Evolutionary conservation across 2,797 vertebrate species (phyloP), one percentile per base, ranked within the genome.

Genomic region (Sebastes minor): DNA sequence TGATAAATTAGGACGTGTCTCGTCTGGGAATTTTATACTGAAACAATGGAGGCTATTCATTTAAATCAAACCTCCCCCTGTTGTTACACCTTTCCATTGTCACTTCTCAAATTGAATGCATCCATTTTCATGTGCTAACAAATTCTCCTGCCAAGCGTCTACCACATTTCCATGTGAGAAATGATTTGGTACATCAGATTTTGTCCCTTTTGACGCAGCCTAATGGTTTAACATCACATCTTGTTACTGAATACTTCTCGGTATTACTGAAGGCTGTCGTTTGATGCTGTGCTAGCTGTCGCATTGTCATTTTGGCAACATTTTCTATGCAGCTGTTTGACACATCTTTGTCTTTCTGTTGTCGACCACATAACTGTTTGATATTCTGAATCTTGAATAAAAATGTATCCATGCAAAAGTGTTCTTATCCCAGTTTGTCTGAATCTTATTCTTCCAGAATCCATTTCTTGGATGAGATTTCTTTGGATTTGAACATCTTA

Each of bases 271-370:
- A 38, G 53, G 56, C 28, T 46, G 67, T 4, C 4, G 27, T 63
- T 53, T 20, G 16, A 55, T n/a, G 2, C 20, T 59, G 55, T 14
- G 9, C 38, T 69, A 11, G 32, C 28, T 63, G 52, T 78, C 30
- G 10, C 28, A 13, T 25, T 78, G 71, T 70, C 46, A 60, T 80
- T 79, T 63, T 63, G n/a, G 52, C 33, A 60, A 23, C 27, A 28
- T 72, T 25, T 62, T 67, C 23, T 10, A 3, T 38, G 68, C 65
- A 62, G 71, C 74, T 71, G 78, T 67, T 66, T 70, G 64, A 81
- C 46, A 62, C 57, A 13, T 84, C 62, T 70, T 73, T 53, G 30
- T 27, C 32, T 71, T 74, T 49, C 20, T 30, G 35, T 52, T 67
- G 72, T 16, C 62, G 28, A 20, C 62, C 42, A 1, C 25, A 5